Percentiles rank a stretch among this genome's conserved stretches.
These are phyloP conservation scores for Orycteropus afer DNA, from an alignment of 2,113 vertebrate species.

Conservation along the genomic window DNA sequence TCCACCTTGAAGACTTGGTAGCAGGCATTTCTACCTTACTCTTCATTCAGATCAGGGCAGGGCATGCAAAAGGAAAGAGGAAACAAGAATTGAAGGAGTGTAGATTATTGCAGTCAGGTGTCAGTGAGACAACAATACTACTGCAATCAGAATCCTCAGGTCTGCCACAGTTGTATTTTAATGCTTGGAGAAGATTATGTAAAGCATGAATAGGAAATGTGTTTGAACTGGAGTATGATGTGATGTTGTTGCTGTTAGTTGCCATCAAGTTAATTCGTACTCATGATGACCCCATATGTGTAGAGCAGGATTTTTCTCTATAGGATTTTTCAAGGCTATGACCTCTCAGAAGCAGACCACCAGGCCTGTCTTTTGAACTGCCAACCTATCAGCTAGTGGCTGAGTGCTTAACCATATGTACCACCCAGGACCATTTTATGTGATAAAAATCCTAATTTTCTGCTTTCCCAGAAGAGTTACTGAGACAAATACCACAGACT, in stretches of 20 bases:
- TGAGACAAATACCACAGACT: neutral
- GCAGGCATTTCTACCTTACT: neutral
- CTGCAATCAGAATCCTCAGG: neutral
- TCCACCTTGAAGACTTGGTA: neutral
- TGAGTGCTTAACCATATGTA: neutral
- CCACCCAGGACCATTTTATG: neutral
- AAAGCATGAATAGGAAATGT: neutral
- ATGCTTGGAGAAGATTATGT: neutral
- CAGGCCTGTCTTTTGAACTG: neutral
- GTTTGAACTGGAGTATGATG: neutral
- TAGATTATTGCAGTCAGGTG: fast-evolving
- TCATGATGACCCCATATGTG: neutral
- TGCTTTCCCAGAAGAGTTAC: slow-evolving; percentile 71
- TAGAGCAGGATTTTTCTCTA: neutral
- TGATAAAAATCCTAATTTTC: slow-evolving; percentile 57
- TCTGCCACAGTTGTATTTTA: neutral
- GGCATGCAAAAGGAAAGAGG: neutral
- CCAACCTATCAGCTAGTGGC: neutral
- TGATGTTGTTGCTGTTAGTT: neutral
- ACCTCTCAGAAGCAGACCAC: too few species aligned
- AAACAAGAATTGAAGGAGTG: fast-evolving
- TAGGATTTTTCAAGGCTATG: too few species aligned
- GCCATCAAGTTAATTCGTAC: neutral
- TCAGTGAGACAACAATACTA: fast-evolving
- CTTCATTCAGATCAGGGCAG: fast-evolving